Percentiles rank a stretch among this genome's conserved stretches.
These are phyloP conservation scores for Drosophila simulans DNA, from an alignment of 1,140 invertebrate species.

Conservation along the genomic window DNA sequence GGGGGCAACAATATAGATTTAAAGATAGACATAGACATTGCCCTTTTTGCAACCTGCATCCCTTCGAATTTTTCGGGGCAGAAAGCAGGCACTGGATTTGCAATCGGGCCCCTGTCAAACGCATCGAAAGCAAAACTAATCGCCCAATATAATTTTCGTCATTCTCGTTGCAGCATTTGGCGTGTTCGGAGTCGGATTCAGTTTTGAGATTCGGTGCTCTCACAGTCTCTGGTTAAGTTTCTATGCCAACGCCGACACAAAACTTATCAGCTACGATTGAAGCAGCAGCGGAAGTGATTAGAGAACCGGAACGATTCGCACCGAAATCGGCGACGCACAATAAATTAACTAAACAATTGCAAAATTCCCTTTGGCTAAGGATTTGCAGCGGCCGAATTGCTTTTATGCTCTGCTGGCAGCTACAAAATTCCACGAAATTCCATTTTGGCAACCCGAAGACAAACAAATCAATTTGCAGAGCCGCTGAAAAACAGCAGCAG, in stretches of 20 bases:
- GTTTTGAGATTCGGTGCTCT: slow-evolving; percentile 26
- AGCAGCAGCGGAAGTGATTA: slow-evolving; percentile 18
- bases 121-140: slow-evolving; percentile 56
- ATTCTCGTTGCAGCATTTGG: slow-evolving; percentile 83
- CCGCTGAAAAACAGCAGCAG: slow-evolving; percentile 13
- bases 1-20: too few species aligned
- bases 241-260: slow-evolving; percentile 27
- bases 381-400: slow-evolving; percentile 62
- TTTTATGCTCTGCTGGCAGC: slow-evolving; percentile 64
- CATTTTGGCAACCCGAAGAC: slow-evolving; percentile 71
- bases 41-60: slow-evolving; percentile 29
- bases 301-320: slow-evolving; percentile 31
- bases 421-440: slow-evolving; percentile 78
- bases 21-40: not conserved
- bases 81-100: slow-evolving; percentile 62
- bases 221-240: slow-evolving; percentile 25
- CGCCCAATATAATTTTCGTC: slow-evolving; percentile 53
- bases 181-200: slow-evolving; percentile 65
- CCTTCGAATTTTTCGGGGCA: not conserved
- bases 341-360: slow-evolving; percentile 78
- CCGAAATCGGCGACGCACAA: slow-evolving; percentile 58
- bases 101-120: slow-evolving; percentile 41
- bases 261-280: slow-evolving; percentile 20
- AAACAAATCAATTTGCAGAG: slow-evolving; percentile 38
- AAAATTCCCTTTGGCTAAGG: slow-evolving; percentile 84